A percentile compares a stretch with the other conserved stretches of the same genome.
Conservation (phyloP, 2,888 invertebrate genomes). For the Chrysotoxum bicinctum region DNA sequence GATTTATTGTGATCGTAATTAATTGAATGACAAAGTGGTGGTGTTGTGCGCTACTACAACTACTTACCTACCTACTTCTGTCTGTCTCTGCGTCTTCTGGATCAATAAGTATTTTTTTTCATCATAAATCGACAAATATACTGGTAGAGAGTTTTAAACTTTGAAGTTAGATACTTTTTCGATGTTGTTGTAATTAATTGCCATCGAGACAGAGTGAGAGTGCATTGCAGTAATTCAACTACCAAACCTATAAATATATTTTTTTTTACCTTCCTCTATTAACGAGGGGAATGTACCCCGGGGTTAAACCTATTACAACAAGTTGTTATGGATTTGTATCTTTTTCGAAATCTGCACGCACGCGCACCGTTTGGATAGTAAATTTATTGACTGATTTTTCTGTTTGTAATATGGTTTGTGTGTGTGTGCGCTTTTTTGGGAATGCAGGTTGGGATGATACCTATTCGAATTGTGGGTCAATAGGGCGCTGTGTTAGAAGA, state of each 20-base stretch:
- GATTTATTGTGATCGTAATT: constrained; percentile 73
- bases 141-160: constrained; percentile 37
- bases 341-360: constrained; percentile 61
- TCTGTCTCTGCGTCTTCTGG: constrained; percentile 14
- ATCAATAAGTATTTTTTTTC: constrained; percentile 54
- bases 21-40: constrained; percentile 73
- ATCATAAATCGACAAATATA: constrained; percentile 20
- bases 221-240: constrained; percentile 36
- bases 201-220: constrained; percentile 55
- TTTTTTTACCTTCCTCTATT: neutral
- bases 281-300: neutral
- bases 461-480: constrained; percentile 27
- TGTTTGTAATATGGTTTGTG: neutral
- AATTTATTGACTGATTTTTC: constrained; percentile 28
- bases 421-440: neutral
- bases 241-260: neutral
- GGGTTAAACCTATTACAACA: neutral
- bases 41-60: constrained; percentile 58
- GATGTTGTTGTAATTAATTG: constrained; percentile 10
- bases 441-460: constrained; percentile 31
- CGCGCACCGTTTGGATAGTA: constrained; percentile 25
- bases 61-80: neutral
- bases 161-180: constrained; percentile 6
- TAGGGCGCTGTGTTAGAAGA: constrained; percentile 42
- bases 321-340: neutral